Conservation (phyloP, 2,113 vertebrate species). For the Bujurquina vittata region DNA sequence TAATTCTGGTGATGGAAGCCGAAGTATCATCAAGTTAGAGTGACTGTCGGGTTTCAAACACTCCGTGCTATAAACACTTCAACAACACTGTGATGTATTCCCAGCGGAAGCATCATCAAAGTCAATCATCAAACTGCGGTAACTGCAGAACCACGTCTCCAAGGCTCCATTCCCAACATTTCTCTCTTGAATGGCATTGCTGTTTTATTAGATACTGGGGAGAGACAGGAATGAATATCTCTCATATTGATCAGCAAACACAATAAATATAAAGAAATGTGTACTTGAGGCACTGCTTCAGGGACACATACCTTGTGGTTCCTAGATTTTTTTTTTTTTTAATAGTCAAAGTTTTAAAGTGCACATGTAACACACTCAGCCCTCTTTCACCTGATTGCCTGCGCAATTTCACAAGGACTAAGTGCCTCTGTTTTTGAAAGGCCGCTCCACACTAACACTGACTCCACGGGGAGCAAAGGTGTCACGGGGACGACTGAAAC, state of each 20-base stretch:
- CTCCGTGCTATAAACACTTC: neutral
- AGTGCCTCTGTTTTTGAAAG: neutral
- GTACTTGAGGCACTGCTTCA: neutral
- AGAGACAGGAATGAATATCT: neutral
- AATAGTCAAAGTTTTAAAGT: neutral
- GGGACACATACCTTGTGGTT: neutral
- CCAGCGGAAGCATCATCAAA: slow-evolving; percentile 2
- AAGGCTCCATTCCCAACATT: slow-evolving; percentile 27
- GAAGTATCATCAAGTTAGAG: slow-evolving; percentile 4
- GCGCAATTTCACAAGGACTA: neutral
- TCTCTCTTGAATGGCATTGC: neutral
- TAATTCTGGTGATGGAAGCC: slow-evolving; percentile 15
- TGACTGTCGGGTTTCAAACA: slow-evolving; percentile 34
- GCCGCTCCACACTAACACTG: neutral
- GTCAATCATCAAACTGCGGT: slow-evolving; percentile 16
- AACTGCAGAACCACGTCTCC: slow-evolving; percentile 14
- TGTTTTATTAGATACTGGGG: neutral
- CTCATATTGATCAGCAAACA: neutral
- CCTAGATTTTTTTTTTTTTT: neutral
- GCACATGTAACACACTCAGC: too few species aligned
- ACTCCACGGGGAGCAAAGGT: neutral
- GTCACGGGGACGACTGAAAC: neutral
- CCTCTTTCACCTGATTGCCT: neutral
- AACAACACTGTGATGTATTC: slow-evolving; percentile 18
- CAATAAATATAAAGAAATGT: neutral